These are phyloP conservation scores for Pristionchus fissidentatus DNA, from an alignment of 2,888 invertebrate species.

Conservation along the genomic window DNA sequence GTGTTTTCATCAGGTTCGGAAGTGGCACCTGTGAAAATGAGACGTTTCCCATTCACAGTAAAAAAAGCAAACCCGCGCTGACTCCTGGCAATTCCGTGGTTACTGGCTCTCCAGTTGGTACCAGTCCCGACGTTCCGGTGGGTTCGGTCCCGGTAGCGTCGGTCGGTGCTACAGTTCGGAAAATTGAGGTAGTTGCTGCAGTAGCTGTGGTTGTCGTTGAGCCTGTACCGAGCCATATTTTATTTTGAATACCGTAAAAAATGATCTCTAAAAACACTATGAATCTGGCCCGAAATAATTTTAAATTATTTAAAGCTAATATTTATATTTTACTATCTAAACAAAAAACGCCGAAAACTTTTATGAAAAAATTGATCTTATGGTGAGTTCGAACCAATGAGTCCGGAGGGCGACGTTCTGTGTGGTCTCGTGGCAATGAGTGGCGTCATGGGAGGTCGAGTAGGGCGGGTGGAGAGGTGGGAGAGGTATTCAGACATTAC, in stretches of 20 bases:
- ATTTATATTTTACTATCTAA: no score
- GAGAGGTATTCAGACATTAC: conserved; percentile 16
- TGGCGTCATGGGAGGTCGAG: not conserved
- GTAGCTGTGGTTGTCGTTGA: not conserved
- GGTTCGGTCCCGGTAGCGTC: not conserved
- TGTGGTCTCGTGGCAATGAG: conserved; percentile 2
- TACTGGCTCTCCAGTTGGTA: not conserved
- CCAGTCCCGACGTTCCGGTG: not conserved
- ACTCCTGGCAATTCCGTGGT: not conserved
- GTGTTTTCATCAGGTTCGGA: not conserved
- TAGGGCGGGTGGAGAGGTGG: not conserved
- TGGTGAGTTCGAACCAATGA: not conserved
- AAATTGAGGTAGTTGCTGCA: not conserved
- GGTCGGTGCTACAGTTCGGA: not conserved
- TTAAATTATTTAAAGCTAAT: not conserved
- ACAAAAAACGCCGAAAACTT: no score
- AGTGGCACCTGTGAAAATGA: not conserved
- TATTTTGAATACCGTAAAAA: no score
- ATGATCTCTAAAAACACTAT: no score
- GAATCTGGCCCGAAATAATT: not conserved
- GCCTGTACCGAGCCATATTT: no score
- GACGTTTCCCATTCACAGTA: not conserved
- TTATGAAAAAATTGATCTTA: no score
- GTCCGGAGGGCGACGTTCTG: conserved; percentile 11
- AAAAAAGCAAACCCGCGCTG: not conserved